These are phyloP conservation scores for Pseudomyrmex sp. DNA, from an alignment of 1,140 invertebrate genomes.

Conservation along the genomic window DNA sequence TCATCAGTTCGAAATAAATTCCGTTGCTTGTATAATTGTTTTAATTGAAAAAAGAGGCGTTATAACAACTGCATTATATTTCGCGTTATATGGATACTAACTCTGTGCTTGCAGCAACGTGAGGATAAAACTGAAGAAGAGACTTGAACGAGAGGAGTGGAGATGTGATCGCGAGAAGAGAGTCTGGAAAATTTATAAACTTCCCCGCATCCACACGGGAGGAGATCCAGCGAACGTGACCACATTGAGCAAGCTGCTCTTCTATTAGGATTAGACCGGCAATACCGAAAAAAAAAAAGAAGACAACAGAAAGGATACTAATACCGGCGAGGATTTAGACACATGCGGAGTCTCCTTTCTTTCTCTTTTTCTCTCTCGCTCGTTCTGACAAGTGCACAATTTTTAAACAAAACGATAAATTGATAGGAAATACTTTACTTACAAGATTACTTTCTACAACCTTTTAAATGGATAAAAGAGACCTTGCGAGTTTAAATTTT, in stretches of 20 bases:
- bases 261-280: conserved; percentile 56
- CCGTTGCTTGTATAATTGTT: not conserved
- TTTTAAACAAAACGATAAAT: conserved; percentile 28
- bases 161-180: conserved; percentile 42
- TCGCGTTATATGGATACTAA: not conserved
- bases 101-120: not conserved
- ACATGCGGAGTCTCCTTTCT: not conserved
- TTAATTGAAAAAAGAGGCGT: not conserved
- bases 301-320: conserved; percentile 22
- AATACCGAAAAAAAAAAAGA: conserved; percentile 39
- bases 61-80: not conserved
- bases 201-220: conserved; percentile 30
- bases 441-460: conserved; percentile 5
- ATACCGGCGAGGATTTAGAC: conserved; percentile 49
- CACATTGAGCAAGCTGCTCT: conserved; percentile 56
- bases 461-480: not conserved
- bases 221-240: conserved; percentile 52
- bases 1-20: not conserved
- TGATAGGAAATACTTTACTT: conserved; percentile 38
- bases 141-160: conserved; percentile 3
- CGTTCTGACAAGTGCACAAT: conserved; percentile 28
- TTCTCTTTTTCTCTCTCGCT: conserved; percentile 3
- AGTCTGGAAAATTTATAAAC: conserved; percentile 52
- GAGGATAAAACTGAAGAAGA: not conserved
- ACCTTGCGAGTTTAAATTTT: not conserved